Evolutionary conservation across 1,140 invertebrate genomes (phyloP).

Genomic region (Lerema accius): DNA sequence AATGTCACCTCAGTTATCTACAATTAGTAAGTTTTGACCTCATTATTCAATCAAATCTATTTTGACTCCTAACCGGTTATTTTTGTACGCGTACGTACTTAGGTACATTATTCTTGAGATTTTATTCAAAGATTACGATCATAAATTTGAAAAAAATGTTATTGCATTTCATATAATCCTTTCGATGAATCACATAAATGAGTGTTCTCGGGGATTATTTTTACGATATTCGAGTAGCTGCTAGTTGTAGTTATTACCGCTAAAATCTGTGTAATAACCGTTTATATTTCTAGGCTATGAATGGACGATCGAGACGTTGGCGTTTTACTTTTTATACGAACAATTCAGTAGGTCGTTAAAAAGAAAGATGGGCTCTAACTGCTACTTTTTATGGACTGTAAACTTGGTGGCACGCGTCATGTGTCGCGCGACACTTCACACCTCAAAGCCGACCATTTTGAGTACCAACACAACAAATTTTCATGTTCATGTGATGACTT

Average conservation of each 20-base stretch:
- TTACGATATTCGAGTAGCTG: too few relatives aligned
- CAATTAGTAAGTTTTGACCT: conserved; percentile 29
- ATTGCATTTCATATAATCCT: background rate
- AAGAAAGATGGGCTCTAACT: conserved; percentile 79
- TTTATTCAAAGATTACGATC: background rate
- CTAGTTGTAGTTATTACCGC: background rate
- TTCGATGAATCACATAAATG: background rate
- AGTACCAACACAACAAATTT: conserved; percentile 13
- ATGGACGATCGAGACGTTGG: conserved; percentile 34
- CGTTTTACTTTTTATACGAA: conserved; percentile 70
- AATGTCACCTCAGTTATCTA: conserved; percentile 34
- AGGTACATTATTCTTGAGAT: conserved; percentile 7
- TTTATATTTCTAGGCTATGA: conserved; percentile 69
- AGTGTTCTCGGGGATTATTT: background rate
- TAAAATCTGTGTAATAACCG: conserved; percentile 44
- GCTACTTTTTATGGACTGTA: conserved; percentile 73
- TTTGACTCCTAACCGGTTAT: background rate
- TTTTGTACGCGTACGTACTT: background rate
- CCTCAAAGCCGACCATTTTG: conserved; percentile 38
- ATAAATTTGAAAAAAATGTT: too few relatives aligned
- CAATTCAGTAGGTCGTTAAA: conserved; percentile 73
- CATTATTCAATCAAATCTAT: conserved; percentile 29
- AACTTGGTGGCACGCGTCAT: conserved; percentile 68
- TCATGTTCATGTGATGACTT: conserved; percentile 1
- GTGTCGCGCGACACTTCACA: conserved; percentile 59